phyloP scores from a whole-genome alignment of 2,113 vertebrate genomes.

The Phrynocephalus versicolor region DNA sequence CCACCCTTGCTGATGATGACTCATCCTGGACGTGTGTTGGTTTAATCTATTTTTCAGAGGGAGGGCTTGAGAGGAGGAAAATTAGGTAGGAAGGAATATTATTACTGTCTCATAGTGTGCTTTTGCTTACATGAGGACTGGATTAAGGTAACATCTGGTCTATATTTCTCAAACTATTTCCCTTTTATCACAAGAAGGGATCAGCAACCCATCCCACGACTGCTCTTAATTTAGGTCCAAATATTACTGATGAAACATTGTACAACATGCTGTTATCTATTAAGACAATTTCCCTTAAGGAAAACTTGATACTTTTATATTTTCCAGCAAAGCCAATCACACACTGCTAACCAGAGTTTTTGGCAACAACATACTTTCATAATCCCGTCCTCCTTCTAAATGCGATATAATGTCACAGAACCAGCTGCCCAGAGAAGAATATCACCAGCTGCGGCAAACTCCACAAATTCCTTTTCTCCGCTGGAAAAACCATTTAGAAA shows the following conservation, averaged over 20 bases:
- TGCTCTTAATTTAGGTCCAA: slow-evolving; percentile 89
- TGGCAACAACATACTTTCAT: slow-evolving; percentile 67
- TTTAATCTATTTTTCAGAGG: slow-evolving; percentile 85
- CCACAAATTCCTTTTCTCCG: neutral
- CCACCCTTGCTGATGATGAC: slow-evolving; percentile 63
- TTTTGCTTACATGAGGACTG: slow-evolving; percentile 81
- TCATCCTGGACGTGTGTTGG: slow-evolving; percentile 81
- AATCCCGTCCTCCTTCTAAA: slow-evolving; percentile 56
- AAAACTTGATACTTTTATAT: slow-evolving; percentile 80
- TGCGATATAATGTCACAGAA: neutral
- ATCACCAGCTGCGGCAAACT: neutral
- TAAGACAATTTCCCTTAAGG: slow-evolving; percentile 85
- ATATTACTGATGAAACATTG: slow-evolving; percentile 87
- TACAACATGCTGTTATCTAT: slow-evolving; percentile 88
- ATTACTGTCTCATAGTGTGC: slow-evolving; percentile 79
- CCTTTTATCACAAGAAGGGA: slow-evolving; percentile 85
- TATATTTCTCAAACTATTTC: slow-evolving; percentile 84
- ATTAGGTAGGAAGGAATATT: slow-evolving; percentile 81
- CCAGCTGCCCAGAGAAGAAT: neutral
- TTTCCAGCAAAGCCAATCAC: slow-evolving; percentile 74
- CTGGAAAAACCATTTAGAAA: neutral
- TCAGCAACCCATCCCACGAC: slow-evolving; percentile 83
- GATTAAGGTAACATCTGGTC: slow-evolving; percentile 88
- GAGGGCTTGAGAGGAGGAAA: slow-evolving; percentile 80
- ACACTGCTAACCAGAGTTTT: slow-evolving; percentile 48